A percentile compares a stretch with the other conserved stretches of the same genome.
Evolutionary conservation across 2,888 invertebrate genomes (phyloP).

Genomic region (Polylopha cassiicola): DNA sequence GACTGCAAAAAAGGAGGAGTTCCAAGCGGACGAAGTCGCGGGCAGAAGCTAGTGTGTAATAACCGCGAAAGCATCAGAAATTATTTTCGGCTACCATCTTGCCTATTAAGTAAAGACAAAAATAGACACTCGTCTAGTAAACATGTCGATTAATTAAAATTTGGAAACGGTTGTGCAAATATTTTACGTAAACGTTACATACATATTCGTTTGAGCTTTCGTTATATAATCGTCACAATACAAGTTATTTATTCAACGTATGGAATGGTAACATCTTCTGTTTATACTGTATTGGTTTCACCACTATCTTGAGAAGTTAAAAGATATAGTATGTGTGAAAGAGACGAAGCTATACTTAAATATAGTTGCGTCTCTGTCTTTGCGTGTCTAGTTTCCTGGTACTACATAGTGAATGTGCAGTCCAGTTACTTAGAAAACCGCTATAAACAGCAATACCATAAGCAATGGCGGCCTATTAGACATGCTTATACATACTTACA

Average conservation of each 20-base stretch:
- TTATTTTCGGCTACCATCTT: no score
- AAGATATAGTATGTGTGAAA: no score
- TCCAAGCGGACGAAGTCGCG: no score
- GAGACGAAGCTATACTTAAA: no score
- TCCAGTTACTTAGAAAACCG: conserved; percentile 74
- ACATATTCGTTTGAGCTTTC: conserved; percentile 3
- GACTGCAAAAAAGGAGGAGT: no score
- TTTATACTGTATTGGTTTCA: no score
- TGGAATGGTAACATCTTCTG: conserved; percentile 4
- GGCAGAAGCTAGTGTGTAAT: no score
- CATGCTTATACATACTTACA: conserved; percentile 37
- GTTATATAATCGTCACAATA: conserved; percentile 15
- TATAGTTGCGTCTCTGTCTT: no score
- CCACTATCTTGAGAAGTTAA: no score
- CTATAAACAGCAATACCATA: conserved; percentile 70
- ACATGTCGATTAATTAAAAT: conserved; percentile 15
- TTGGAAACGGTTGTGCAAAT: conserved; percentile 21
- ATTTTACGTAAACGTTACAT: conserved; percentile 19
- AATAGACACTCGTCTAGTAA: conserved; percentile 8
- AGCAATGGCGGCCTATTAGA: conserved; percentile 48
- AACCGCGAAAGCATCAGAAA: no score
- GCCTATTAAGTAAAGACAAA: no score
- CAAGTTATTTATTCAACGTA: conserved; percentile 7
- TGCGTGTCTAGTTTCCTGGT: no score
- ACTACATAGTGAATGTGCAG: conserved; percentile 19